These are phyloP conservation scores for Myotis daubentonii DNA, from an alignment of 2,797 vertebrate species.

Conservation along the genomic window DNA sequence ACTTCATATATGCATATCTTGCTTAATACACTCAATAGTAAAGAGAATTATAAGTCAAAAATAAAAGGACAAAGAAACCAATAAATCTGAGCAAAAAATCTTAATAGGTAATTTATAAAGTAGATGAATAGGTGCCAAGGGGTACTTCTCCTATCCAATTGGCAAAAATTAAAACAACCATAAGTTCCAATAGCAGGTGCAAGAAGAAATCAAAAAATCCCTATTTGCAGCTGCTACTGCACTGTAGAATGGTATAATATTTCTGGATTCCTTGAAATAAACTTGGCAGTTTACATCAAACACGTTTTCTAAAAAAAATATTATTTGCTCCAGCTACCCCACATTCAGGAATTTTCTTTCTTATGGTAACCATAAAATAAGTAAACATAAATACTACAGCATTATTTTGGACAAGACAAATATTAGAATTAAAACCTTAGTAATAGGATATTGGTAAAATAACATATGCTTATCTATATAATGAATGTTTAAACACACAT, in stretches of 20 bases:
- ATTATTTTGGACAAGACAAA: background rate
- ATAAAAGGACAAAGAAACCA: background rate
- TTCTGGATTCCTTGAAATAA: constrained; percentile 10
- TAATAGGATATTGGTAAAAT: background rate
- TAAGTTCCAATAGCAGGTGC: background rate
- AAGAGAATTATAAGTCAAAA: constrained; percentile 7
- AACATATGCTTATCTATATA: background rate
- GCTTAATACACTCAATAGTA: background rate
- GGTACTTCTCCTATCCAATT: background rate
- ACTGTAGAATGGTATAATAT: background rate
- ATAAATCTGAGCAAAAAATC: background rate
- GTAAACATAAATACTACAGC: background rate
- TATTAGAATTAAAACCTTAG: background rate
- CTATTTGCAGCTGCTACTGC: background rate
- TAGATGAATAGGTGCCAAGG: background rate
- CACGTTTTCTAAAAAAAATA: background rate
- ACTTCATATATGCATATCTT: background rate
- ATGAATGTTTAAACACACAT: background rate
- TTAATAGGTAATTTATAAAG: background rate
- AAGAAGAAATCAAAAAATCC: background rate
- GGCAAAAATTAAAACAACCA: background rate
- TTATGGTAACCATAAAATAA: background rate
- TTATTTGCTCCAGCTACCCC: background rate
- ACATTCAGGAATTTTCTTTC: background rate
- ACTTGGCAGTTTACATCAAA: background rate